phyloP scores from a whole-genome alignment of 2,797 vertebrate species.

The Okamejei kenojei region DNA sequence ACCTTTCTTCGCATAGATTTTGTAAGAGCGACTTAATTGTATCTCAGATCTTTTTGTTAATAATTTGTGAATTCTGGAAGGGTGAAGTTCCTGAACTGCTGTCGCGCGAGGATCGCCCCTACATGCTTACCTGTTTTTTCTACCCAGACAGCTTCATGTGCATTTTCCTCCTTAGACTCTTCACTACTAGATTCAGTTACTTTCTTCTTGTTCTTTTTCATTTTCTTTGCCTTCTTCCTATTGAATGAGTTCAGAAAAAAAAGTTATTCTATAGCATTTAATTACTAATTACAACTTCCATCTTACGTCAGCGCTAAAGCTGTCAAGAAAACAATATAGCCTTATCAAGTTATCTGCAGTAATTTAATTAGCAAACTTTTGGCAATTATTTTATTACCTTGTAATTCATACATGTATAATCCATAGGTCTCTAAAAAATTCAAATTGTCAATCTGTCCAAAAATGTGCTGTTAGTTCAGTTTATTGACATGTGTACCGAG shows the following conservation, averaged over 20 bases:
- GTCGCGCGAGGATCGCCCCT: too few relatives aligned
- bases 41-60: neutral
- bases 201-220: constrained; percentile 77
- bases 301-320: neutral
- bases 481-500: too few relatives aligned
- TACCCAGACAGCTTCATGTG: constrained; percentile 76
- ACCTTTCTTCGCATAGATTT: too few relatives aligned
- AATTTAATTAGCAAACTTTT: neutral
- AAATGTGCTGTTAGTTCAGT: neutral
- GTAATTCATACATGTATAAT: neutral
- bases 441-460: neutral
- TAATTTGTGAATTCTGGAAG: too few relatives aligned
- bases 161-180: constrained; percentile 70
- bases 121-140: constrained; percentile 72
- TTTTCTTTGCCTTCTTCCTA: constrained; percentile 92
- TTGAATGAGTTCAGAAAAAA: constrained; percentile 34
- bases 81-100: too few relatives aligned
- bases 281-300: neutral
- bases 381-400: neutral
- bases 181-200: constrained; percentile 77
- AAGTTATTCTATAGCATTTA: neutral
- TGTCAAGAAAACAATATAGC: neutral
- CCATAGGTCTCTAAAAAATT: neutral
- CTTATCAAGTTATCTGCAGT: neutral
- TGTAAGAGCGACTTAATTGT: too few relatives aligned